Evolutionary conservation across 2,113 vertebrate genomes (phyloP), one percentile per base, ranked within the genome.

Genomic region (Falco punctatus): DNA sequence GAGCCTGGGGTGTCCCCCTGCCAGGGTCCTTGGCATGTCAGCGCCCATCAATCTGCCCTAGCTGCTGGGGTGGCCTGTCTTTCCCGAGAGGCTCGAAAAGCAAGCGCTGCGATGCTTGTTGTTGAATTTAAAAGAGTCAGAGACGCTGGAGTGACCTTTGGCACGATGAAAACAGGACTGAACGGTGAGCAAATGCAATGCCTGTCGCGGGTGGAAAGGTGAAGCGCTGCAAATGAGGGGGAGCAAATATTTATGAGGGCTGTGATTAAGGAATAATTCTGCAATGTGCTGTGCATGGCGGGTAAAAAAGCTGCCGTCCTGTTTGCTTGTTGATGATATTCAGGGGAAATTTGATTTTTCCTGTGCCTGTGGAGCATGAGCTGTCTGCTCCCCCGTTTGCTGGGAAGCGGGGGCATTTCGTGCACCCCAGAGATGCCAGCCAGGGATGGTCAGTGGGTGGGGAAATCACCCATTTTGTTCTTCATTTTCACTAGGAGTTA

Each of bases 101-200:
- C 28, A 69, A 73, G 23, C 1, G 15, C 35, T 61, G 28, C 0
- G 3, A 10, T 57, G 51, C 30, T 87, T 66, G 69, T 44, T 20
- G 73, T 62, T 23, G 88, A 54, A 73, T 40, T 33, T 22, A 2
- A 46, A 27, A 27, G 69, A 81, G 33, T 61, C 33, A 5, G 78
- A 61, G 51, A 10, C 35, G 17, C 51, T 70, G 86, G 55, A 26
- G 54, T 48, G 51, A 80, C 27, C 52, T 66, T 58, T 81, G 70
- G 66, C 0, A 1, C 0, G 2, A 24, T 23, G 57, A 9, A 42
- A 92, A 20, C 1, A 1, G 49, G 74, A 58, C 42, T 44, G 4
- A 87, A 32, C 0, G 5, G 59, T 0, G 7, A 69, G 11, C 42
- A 27, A 33, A 74, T 74, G 5, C 20, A 57, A 49, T 2, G 24